Percentiles rank a stretch among this genome's conserved stretches.
Evolutionary conservation across 2,888 invertebrate genomes (phyloP).

Genomic region (Tridacna gigas): DNA sequence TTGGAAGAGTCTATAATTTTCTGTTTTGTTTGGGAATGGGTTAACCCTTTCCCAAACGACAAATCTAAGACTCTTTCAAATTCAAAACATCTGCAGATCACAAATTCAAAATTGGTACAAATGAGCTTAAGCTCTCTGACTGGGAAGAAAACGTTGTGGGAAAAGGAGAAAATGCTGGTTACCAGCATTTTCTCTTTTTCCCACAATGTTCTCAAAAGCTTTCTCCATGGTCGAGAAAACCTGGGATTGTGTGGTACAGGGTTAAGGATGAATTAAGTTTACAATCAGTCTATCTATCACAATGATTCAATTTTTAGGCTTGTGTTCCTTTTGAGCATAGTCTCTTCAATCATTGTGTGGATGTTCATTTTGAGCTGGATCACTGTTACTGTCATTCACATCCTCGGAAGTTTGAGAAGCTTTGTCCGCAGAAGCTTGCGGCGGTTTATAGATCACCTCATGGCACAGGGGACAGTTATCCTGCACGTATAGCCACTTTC

Average conservation of each 20-base stretch:
- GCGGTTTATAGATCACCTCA: slow-evolving; percentile 71
- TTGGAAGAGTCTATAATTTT: too few relatives aligned
- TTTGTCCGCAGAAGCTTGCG: slow-evolving; percentile 18
- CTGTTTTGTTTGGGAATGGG: too few relatives aligned
- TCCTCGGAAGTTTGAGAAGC: slow-evolving; percentile 14
- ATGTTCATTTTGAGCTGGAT: slow-evolving; percentile 7
- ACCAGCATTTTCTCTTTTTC: background rate
- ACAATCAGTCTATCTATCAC: too few relatives aligned
- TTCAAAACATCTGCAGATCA: too few relatives aligned
- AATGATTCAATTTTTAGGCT: too few relatives aligned
- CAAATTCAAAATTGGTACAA: too few relatives aligned
- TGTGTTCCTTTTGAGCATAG: too few relatives aligned
- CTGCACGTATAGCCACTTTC: slow-evolving; percentile 97
- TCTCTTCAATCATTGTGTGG: slow-evolving; percentile 5
- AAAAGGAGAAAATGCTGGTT: background rate
- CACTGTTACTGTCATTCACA: background rate
- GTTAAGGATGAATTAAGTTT: too few relatives aligned
- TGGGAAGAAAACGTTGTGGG: slow-evolving; percentile 1
- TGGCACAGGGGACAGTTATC: slow-evolving; percentile 98
- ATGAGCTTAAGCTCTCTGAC: background rate
- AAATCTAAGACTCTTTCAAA: too few relatives aligned
- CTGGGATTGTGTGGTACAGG: too few relatives aligned
- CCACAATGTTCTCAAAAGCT: background rate
- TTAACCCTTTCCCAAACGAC: too few relatives aligned
- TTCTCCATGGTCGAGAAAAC: background rate